Evolutionary conservation across 2,797 vertebrate genomes (phyloP), one percentile per base, ranked within the genome.

Genomic region (Synanceia verrucosa): DNA sequence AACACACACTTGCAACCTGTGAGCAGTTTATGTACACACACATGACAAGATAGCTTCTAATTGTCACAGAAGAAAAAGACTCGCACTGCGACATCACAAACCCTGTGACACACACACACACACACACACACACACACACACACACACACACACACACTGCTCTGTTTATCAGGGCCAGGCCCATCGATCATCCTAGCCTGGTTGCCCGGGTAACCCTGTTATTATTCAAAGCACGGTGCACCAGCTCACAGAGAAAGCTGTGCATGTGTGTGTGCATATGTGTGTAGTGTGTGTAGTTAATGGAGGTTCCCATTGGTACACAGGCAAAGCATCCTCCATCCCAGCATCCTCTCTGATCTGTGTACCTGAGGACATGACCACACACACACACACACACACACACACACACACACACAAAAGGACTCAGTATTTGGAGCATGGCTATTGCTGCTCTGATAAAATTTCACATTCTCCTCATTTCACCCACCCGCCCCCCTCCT

Each of bases 191-290:
- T 90, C 87, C 73, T 24, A 79, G 88, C 82, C 64, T 87, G 66
- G 93, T 95, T 95, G 92, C 93, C 93, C 74, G 75, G 93, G 94
- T 93, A 94, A 94, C 93, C 86, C 86, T 18, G 75, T 94, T 94
- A 94, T 90, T 93, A 95, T 94, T 93, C 94, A 87, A 87, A 85
- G 88, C 92, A 94, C 88, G 83, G 68, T 84, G 76, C 83, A 78
- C 68, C 55, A 77, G 89, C 91, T 86, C 77, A 78, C 91, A 90
- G 76, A 74, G 83, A 73, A 66, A 74, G 73, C 69, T 68, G 74
- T 65, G 62, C 65, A 21, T 55, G 13, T 52, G 55, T 72, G 67
- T 58, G 63, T 61, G 53, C 37, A 37, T 51, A 26, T 39, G 44
- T 50, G 61, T 60, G 79, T 68, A 52, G 53, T 64, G n/a, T n/a